A percentile compares a stretch with the other conserved stretches of the same genome.
Evolutionary conservation across 2,113 vertebrate genomes (phyloP).

Genomic region (Panthera tigris): DNA sequence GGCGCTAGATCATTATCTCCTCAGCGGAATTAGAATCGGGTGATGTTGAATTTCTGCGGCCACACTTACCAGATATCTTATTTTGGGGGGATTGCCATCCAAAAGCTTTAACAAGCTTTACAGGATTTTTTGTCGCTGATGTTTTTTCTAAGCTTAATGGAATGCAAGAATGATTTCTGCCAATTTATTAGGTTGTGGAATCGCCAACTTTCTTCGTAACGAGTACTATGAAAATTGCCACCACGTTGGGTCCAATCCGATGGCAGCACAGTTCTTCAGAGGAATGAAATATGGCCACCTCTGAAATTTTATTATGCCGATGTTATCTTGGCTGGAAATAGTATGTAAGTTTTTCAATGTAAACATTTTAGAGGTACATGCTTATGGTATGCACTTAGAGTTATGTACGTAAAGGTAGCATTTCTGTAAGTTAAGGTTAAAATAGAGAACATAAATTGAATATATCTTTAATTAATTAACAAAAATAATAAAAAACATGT

Average conservation of each 20-base stretch:
- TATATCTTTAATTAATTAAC: background rate
- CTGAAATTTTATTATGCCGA: background rate
- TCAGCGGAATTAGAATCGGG: background rate
- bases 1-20: background rate
- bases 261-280: background rate
- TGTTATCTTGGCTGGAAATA: background rate
- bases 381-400: background rate
- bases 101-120: background rate
- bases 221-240: background rate
- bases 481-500: background rate
- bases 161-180: background rate
- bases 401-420: background rate
- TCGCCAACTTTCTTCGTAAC: background rate
- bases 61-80: background rate
- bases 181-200: slow-evolving; percentile 21
- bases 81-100: background rate
- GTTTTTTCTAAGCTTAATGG: background rate
- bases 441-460: background rate
- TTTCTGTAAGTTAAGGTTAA: background rate
- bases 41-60: background rate
- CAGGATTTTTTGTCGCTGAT: background rate
- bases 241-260: background rate
- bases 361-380: background rate
- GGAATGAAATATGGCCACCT: background rate
- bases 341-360: background rate